Evolutionary conservation across 2,113 vertebrate species (phyloP), one percentile per base, ranked within the genome.

Genomic region (Entelurus aequoreus): DNA sequence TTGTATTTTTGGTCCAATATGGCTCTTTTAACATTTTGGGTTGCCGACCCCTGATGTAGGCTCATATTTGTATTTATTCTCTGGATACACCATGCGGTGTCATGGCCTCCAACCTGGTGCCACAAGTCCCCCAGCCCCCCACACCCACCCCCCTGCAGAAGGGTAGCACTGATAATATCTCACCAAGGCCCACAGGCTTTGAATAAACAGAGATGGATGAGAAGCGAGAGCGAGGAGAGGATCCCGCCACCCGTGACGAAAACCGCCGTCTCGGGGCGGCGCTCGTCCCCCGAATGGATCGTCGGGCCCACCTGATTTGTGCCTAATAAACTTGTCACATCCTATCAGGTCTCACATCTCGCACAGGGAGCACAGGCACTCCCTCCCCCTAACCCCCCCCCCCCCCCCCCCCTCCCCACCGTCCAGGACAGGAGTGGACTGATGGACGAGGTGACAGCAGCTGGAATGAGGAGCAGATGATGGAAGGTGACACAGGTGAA

Each of bases 261-360:
- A 78, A 66, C 44, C 65, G 19, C 77, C 59, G 81, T 46, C 79
- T 74, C 47, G 28, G 19, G 71, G 77, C 65, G 6, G 28, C 82
- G 79, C 69, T 16, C 52, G 14, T 75, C 67, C 62, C 48, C 56
- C 63, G 77, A 83, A 79, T 71, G 79, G 73, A 82, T 80, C 60
- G 9, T 15, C 54, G 47, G 38, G 14, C 68, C 64, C 1, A 16
- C 60, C 76, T 84, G 81, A 86, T 88, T 83, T 81, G 76, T 76
- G 79, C 73, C 75, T 89, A 88, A 89, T 90, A 88, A 87, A 88
- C 78, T 84, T 91, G 86, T 90, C 89, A 90, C 81, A 88, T 88
- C 81, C 77, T 75, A 89, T 90, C 89, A 87, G 76, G 68, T 10
- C 68, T 75, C 74, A 69, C 83, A 90, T 90, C 82, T 63, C 74